A percentile compares a stretch with the other conserved stretches of the same genome.
These are phyloP conservation scores for Herpailurus yagouaroundi DNA, from an alignment of 2,113 vertebrate genomes.

Conservation along the genomic window DNA sequence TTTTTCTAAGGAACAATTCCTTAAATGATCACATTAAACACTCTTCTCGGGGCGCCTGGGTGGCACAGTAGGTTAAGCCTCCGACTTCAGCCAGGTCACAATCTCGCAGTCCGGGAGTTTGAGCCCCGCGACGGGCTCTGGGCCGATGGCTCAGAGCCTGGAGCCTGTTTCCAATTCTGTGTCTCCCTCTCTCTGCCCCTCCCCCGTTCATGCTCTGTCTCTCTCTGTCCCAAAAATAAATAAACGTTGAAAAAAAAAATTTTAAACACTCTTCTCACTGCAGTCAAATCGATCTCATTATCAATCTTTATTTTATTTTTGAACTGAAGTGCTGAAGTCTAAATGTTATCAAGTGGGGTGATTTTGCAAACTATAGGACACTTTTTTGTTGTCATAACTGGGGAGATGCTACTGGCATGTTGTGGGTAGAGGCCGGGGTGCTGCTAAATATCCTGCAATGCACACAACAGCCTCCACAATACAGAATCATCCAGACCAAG, in stretches of 20 bases:
- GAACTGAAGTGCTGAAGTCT: not conserved
- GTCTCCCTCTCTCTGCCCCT: too few species aligned
- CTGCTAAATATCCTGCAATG: not conserved
- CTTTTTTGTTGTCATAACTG: not conserved
- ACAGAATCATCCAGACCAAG: not conserved
- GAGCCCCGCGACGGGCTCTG: too few species aligned
- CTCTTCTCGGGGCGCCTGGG: not conserved
- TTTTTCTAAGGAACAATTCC: not conserved
- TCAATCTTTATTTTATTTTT: not conserved
- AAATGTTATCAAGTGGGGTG: not conserved
- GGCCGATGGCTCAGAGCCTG: too few species aligned
- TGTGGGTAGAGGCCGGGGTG: accelerated
- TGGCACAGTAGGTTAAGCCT: too few species aligned
- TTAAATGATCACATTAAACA: not conserved
- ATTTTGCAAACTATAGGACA: not conserved
- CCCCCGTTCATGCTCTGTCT: too few species aligned
- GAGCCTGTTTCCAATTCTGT: too few species aligned
- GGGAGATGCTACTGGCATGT: accelerated
- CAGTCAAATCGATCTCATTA: not conserved
- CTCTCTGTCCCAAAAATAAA: too few species aligned
- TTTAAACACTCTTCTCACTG: not conserved
- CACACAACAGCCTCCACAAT: not conserved
- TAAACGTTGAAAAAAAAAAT: too few species aligned
- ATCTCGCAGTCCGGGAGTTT: too few species aligned
- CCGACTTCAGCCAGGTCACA: too few species aligned